Conservation (phyloP, 2,797 vertebrate genomes). For the Columba guinea region DNA sequence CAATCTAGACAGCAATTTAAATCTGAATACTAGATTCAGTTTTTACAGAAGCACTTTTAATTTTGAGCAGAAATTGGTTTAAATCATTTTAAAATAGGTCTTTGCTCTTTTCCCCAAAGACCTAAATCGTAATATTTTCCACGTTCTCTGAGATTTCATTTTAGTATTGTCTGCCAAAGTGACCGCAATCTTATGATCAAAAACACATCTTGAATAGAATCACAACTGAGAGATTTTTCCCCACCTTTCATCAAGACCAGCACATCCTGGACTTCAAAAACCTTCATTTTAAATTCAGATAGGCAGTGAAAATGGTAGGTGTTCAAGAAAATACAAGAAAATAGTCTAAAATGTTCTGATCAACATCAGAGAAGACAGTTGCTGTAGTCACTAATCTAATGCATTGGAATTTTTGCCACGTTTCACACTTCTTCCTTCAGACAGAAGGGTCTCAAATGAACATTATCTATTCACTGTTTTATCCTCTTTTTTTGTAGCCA, state of each 20-base stretch:
- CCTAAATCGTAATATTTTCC: neutral
- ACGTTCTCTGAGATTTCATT: neutral
- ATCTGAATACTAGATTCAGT: neutral
- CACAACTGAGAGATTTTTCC: neutral
- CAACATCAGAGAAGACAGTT: neutral
- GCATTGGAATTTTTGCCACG: neutral
- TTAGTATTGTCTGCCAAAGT: neutral
- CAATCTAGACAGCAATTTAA: neutral
- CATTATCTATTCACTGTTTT: neutral
- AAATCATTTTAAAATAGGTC: neutral
- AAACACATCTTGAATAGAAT: neutral
- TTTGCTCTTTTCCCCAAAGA: neutral
- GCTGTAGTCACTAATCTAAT: neutral
- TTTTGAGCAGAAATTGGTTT: neutral
- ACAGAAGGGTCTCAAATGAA: rapidly evolving
- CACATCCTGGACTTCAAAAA: neutral
- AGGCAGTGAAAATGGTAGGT: rapidly evolving
- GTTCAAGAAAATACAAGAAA: neutral
- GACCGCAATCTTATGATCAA: neutral
- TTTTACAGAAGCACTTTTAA: neutral
- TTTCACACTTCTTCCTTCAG: neutral
- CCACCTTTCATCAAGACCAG: rapidly evolving
- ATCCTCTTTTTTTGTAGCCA: neutral
- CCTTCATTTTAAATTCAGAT: neutral
- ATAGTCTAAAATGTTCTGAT: neutral